phyloP scores from a whole-genome alignment of 2,888 invertebrate genomes.

The Hermaeophaga mercurialis region DNA sequence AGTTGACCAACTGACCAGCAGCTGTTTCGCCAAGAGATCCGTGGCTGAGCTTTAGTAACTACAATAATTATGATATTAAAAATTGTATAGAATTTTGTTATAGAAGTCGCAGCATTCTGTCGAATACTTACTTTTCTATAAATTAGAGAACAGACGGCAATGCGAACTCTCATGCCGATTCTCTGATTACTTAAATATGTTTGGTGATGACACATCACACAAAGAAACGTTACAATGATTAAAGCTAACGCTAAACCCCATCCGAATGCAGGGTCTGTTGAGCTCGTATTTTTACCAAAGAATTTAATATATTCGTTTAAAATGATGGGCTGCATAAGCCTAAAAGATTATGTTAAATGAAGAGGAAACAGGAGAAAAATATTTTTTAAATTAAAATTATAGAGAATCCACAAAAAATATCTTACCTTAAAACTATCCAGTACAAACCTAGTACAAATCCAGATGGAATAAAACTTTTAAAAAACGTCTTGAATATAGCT shows the following conservation, averaged over 20 bases:
- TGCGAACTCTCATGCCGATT: slow-evolving; percentile 77
- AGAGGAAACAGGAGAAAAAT: neutral
- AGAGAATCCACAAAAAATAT: neutral
- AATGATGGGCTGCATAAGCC: slow-evolving; percentile 66
- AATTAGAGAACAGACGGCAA: slow-evolving; percentile 79
- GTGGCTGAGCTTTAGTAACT: slow-evolving; percentile 68
- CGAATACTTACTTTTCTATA: slow-evolving; percentile 73
- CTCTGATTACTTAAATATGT: slow-evolving; percentile 62
- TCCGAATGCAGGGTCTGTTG: slow-evolving; percentile 62
- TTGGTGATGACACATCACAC: slow-evolving; percentile 71
- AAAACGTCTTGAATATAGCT: slow-evolving; percentile 66
- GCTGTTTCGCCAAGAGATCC: slow-evolving; percentile 80
- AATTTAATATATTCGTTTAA: slow-evolving; percentile 69
- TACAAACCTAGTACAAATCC: slow-evolving; percentile 53
- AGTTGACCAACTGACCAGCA: slow-evolving; percentile 80
- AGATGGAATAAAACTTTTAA: slow-evolving; percentile 64
- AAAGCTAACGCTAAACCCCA: slow-evolving; percentile 70
- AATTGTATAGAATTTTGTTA: neutral
- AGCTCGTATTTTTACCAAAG: slow-evolving; percentile 57
- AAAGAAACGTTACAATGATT: slow-evolving; percentile 63
- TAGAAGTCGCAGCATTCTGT: neutral
- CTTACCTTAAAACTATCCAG: neutral
- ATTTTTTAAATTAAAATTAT: too few relatives aligned
- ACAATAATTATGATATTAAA: neutral
- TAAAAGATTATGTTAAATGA: slow-evolving; percentile 42